Base-by-base conservation (phyloP, 2,888 invertebrate genomes). In the Temnothorax rugatulus region DNA sequence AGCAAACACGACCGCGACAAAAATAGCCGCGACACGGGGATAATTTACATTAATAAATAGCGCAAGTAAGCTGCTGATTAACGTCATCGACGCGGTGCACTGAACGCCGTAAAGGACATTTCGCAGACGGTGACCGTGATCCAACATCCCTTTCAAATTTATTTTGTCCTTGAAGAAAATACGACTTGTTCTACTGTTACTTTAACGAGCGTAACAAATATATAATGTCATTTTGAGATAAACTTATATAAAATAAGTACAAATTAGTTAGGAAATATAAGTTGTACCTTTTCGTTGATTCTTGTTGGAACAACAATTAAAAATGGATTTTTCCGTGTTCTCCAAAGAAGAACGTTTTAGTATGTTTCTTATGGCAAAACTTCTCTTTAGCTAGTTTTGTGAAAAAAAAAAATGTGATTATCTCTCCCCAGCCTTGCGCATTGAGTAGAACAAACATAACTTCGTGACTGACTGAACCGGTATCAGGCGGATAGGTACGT, bases 61-160 rank as follows among this genome's bases (percentile, higher is more conserved):
- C 34, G 38, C 25, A 15, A 38, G 63, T 75, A 21, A n/a, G 29
- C 61, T 29, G 41, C 83, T 44, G 73, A 83, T 83, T 76, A 85
- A 85, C 75, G 82, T 84, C 85, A 84, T 57, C 52, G 52, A 29
- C 11, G n/a, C 34, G 61, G 73, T 73, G 83, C 63, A 76, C 38
- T 29, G 69, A 57, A 47, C 41, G 50, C 18, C 29, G 13, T 82
- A 83, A 83, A 88, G 77, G 83, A 86, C 79, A 21, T 25, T 52
- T 52, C 25, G 34, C 73, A 63, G 52, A 50, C 82, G 81, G 74
- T 85, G 87, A 88, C 87, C 89, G 89, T 89, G 88, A 89, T 84
- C 86, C 71, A 54, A 64, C 84, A 83, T 86, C 84, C 89, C 87
- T 88, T 89, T 89, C 87, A 77, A 89, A 87, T 87, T 86, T 79